These are phyloP conservation scores for Accipiter virgatus DNA, from an alignment of 2,113 vertebrate genomes.

Conservation along the genomic window DNA sequence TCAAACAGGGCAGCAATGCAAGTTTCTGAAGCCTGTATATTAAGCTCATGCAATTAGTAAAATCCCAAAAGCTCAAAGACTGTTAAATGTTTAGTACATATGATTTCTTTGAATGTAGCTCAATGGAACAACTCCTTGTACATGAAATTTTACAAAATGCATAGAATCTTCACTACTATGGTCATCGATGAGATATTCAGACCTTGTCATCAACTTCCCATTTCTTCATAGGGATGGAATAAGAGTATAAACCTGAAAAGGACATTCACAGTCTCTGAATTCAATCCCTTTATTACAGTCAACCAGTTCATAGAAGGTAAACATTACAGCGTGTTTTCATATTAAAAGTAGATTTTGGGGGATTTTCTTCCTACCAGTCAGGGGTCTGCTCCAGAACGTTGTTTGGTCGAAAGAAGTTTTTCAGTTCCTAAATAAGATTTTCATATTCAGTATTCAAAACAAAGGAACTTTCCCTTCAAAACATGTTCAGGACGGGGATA, in stretches of 20 bases:
- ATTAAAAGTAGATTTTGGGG: background rate
- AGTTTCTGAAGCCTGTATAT: fast-evolving
- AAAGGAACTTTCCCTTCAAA: background rate
- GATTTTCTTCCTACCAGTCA: background rate
- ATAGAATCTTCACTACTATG: background rate
- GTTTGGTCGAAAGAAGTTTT: background rate
- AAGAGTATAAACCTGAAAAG: background rate
- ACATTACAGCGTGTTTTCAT: background rate
- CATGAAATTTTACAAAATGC: background rate
- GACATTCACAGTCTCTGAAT: background rate
- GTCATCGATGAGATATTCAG: background rate
- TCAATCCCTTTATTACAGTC: background rate
- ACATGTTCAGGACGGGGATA: background rate
- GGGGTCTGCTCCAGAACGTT: background rate
- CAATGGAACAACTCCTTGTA: background rate
- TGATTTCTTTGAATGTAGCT: background rate
- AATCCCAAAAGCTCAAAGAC: background rate
- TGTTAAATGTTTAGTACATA: background rate
- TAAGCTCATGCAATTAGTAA: background rate
- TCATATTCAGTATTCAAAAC: background rate
- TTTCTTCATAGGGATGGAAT: background rate
- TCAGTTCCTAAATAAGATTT: background rate
- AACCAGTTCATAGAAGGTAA: background rate
- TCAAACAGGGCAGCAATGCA: background rate
- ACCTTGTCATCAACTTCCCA: background rate